Evolutionary conservation across 2,888 invertebrate genomes (phyloP), one percentile per base, ranked within the genome.

Genomic region (Dascillus cervinus): DNA sequence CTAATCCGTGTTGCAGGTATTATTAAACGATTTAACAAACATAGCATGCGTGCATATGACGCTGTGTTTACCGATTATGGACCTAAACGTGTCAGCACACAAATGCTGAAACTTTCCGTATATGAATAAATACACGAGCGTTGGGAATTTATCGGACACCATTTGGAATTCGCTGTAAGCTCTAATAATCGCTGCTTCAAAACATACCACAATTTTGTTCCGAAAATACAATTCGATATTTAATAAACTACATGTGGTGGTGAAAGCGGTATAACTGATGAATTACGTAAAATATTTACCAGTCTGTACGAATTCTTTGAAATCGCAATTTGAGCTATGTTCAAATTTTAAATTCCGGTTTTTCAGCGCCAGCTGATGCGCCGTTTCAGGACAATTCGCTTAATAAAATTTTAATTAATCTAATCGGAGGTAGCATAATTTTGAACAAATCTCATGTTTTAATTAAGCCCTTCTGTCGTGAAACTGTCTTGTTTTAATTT

Each of bases 401-500:
- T 47, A 52, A 52, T 58, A 55, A 55, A 56, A 54, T 39, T 56
- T 53, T 55, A 50, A 56, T 57, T 53, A 44, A 46, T 45, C 51
- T 56, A 56, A 55, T 55, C 53, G 46, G 39, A 50, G 51, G 50
- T 47, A n/a, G n/a, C 46, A 53, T 54, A 56, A 56, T 55, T 56
- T 56, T 56, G 57, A 30, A 26, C 30, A 29, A 30, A 53, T 51
- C n/a, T n/a, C 52, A 46, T 52, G 56, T 52, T 56, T 59, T 61
- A 59, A 60, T 58, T 59, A 58, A 58, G 52, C 53, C 46, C 41
- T n/a, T n/a, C n/a, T 49, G 53, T 52, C 49, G 49, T 43, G 50
- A 50, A 55, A 53, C 47, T 50, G 55, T 56, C 17, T 55, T 51
- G 52, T 48, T 56, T 55, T 52, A 59, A 58, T 57, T 57, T 55